Evolutionary conservation across 2,888 invertebrate genomes (phyloP).

Genomic region (Ectropis crepuscularia): DNA sequence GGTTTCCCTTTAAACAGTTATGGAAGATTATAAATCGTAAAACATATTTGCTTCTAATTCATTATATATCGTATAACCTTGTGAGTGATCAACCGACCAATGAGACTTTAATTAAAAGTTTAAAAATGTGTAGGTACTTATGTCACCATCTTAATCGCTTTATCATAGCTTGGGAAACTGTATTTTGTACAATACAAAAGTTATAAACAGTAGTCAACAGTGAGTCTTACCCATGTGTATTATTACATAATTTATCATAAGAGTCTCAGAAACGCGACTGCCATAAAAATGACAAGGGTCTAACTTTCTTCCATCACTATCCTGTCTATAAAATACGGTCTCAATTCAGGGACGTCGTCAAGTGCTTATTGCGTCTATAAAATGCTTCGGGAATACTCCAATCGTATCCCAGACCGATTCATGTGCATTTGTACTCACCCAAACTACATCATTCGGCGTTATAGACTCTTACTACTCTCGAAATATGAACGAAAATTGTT

Average conservation of each 20-base stretch:
- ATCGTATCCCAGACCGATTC: slow-evolving; percentile 61
- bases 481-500: slow-evolving; percentile 33
- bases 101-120: no score
- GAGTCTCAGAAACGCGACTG: background rate
- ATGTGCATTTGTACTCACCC: slow-evolving; percentile 45
- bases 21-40: no score
- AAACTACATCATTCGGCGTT: slow-evolving; percentile 12
- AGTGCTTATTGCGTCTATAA: slow-evolving; percentile 76
- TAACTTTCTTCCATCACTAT: slow-evolving; percentile 21
- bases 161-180: no score
- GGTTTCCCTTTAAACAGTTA: no score
- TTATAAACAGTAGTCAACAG: no score
- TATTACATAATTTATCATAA: background rate
- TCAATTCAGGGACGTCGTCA: slow-evolving; percentile 46
- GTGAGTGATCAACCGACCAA: no score
- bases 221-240: no score
- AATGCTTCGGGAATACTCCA: slow-evolving; percentile 66
- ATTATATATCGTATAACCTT: no score
- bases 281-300: slow-evolving; percentile 2
- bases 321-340: slow-evolving; percentile 26
- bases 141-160: no score
- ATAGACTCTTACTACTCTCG: slow-evolving; percentile 25
- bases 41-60: no score
- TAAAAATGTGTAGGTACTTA: no score
- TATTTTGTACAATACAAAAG: no score